These are phyloP conservation scores for Drosophila merina DNA, from an alignment of 2,888 invertebrate species.

Conservation along the genomic window DNA sequence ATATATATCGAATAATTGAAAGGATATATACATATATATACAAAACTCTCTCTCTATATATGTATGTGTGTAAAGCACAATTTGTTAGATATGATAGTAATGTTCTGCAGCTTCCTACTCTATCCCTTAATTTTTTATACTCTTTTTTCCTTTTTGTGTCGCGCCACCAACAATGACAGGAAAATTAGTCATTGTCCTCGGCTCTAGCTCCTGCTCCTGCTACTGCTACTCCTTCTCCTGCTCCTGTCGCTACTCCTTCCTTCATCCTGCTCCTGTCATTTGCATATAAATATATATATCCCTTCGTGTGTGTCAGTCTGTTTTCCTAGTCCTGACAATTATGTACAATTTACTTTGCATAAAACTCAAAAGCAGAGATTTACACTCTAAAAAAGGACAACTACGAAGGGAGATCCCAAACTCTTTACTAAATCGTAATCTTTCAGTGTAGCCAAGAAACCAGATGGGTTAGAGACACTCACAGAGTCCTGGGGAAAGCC, in stretches of 20 bases:
- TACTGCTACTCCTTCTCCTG: conserved; percentile 19
- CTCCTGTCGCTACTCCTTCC: conserved; percentile 17
- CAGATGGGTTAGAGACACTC: conserved; percentile 4
- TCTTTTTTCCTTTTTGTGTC: conserved; percentile 17
- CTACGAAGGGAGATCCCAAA: neutral
- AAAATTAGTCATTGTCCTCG: conserved; percentile 70
- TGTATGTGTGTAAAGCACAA: conserved; percentile 44
- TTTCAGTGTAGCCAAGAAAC: conserved; percentile 1
- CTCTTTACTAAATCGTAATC: neutral
- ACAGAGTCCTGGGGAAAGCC: conserved; percentile 22
- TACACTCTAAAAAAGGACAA: conserved; percentile 4
- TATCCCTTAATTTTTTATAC: conserved; percentile 9
- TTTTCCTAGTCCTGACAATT: conserved; percentile 64
- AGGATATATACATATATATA: conserved; percentile 60
- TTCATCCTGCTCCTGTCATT: conserved; percentile 29
- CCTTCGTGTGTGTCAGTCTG: conserved; percentile 9
- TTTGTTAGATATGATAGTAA: conserved; percentile 77
- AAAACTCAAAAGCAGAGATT: conserved; percentile 63
- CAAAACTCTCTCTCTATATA: too few species aligned
- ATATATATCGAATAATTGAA: conserved; percentile 75
- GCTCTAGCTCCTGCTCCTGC: conserved; percentile 18
- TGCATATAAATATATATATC: conserved; percentile 26
- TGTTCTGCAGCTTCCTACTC: conserved; percentile 49
- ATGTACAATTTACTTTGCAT: conserved; percentile 77
- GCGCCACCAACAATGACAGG: conserved; percentile 60